These are phyloP conservation scores for Epinephelus cyanopodus DNA, from an alignment of 2,113 vertebrate genomes.

Conservation along the genomic window DNA sequence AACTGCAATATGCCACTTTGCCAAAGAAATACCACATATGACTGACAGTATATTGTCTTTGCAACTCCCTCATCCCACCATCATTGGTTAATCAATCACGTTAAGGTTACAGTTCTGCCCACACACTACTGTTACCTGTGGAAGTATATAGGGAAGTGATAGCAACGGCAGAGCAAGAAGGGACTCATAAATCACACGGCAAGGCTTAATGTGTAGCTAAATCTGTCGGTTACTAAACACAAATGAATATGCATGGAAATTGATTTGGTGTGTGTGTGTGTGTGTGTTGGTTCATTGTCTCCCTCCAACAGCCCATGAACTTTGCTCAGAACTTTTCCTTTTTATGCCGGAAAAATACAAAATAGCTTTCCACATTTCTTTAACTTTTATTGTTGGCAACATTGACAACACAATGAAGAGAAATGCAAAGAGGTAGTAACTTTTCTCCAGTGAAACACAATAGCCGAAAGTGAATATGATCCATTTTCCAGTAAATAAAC, in stretches of 20 bases:
- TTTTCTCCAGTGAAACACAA: background rate
- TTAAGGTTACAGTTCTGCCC: slow-evolving; percentile 8
- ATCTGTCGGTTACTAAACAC: slow-evolving; percentile 36
- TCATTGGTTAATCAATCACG: slow-evolving; percentile 19
- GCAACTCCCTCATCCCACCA: background rate
- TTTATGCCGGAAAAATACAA: background rate
- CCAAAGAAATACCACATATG: background rate
- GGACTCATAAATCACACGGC: slow-evolving; percentile 53
- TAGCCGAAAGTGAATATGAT: background rate
- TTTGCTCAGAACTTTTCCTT: background rate
- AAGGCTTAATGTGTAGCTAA: slow-evolving; percentile 22
- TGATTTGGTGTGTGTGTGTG: slow-evolving; percentile 16
- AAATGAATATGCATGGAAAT: slow-evolving; percentile 61
- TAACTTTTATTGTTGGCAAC: background rate
- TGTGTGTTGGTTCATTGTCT: background rate
- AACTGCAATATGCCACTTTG: background rate
- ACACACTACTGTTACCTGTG: background rate
- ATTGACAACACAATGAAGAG: no score
- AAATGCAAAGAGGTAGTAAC: background rate
- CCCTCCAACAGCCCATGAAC: background rate
- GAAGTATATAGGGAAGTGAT: no score
- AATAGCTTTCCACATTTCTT: background rate
- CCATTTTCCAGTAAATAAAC: background rate
- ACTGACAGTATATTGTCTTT: background rate
- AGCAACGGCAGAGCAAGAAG: background rate